A percentile compares a stretch with the other conserved stretches of the same genome.
phyloP scores from a whole-genome alignment of 2,113 vertebrate species.

The Dasyornis broadbenti region DNA sequence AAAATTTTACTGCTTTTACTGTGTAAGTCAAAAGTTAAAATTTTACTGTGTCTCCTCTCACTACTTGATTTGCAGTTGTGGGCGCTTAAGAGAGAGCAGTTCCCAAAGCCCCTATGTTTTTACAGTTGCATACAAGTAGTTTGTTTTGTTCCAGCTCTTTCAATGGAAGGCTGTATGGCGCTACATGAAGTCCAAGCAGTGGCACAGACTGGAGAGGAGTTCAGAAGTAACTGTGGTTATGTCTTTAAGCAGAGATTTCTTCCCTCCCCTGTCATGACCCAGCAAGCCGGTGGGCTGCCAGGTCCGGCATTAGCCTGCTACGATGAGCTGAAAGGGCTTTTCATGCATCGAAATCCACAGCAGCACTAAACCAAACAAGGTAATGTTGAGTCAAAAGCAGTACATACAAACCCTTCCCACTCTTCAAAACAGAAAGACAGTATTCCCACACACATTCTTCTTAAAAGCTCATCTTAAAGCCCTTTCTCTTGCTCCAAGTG shows the following conservation, averaged over 20 bases:
- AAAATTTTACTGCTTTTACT: neutral
- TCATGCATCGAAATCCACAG: neutral
- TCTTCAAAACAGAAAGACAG: neutral
- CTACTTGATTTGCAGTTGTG: neutral
- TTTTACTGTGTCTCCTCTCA: neutral
- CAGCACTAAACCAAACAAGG: neutral
- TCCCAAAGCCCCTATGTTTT: neutral
- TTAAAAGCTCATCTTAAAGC: neutral
- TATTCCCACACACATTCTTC: neutral
- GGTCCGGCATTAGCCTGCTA: neutral
- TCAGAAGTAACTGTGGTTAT: neutral
- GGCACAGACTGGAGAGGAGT: neutral
- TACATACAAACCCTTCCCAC: neutral
- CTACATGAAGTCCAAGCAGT: neutral
- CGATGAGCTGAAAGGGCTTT: neutral
- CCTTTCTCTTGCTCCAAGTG: neutral
- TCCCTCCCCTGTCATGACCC: accelerated
- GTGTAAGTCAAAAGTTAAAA: neutral
- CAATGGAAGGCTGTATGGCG: neutral
- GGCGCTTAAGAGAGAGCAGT: neutral
- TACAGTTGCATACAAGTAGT: accelerated
- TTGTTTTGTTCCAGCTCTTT: neutral
- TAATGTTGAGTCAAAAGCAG: neutral
- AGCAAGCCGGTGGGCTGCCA: neutral
- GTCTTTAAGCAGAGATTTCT: neutral